A percentile compares a stretch with the other conserved stretches of the same genome.
These are phyloP conservation scores for Cladopsammia gracilis DNA, from an alignment of 64 coral and sea anemone genomes.

Conservation along the genomic window DNA sequence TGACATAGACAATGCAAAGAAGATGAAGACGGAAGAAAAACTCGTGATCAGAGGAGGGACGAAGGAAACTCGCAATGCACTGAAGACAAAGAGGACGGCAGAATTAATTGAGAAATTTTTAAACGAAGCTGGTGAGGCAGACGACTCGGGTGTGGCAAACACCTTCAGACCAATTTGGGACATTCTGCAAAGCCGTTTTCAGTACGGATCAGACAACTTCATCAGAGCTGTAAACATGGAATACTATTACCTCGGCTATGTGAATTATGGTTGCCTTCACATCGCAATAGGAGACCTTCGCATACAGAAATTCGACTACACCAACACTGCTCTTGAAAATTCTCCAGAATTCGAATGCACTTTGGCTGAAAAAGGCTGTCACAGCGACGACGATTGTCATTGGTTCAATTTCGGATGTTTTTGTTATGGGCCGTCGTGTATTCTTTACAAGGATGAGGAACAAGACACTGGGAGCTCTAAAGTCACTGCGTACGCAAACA, in stretches of 20 bases:
- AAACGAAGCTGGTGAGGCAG: not conserved
- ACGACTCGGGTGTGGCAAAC: not conserved
- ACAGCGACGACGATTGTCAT: constrained; percentile 50
- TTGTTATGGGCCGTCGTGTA: constrained; percentile 35
- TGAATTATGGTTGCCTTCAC: constrained; percentile 42
- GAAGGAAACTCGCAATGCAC: not conserved
- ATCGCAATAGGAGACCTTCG: not conserved
- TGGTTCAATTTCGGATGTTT: constrained; percentile 5
- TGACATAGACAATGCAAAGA: not conserved
- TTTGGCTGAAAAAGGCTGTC: constrained; percentile 52
- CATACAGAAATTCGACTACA: constrained; percentile 28
- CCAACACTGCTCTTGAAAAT: not conserved
- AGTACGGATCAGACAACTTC: not conserved
- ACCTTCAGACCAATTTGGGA: constrained; percentile 26
- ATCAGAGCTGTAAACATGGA: constrained; percentile 50
- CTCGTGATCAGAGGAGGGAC: constrained; percentile 16
- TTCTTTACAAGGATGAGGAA: constrained; percentile 36
- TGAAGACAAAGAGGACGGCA: not conserved
- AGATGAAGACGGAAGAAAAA: constrained; percentile 10
- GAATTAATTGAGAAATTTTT: constrained; percentile 6
- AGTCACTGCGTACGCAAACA: not conserved
- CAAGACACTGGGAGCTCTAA: constrained; percentile 11
- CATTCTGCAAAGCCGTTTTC: constrained; percentile 24
- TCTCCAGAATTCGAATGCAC: constrained; percentile 46
- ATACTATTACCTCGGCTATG: constrained; percentile 44